Evolutionary conservation across 2,113 vertebrate genomes (phyloP), one percentile per base, ranked within the genome.

Genomic region (Gnathonemus echidnorhynchus): DNA sequence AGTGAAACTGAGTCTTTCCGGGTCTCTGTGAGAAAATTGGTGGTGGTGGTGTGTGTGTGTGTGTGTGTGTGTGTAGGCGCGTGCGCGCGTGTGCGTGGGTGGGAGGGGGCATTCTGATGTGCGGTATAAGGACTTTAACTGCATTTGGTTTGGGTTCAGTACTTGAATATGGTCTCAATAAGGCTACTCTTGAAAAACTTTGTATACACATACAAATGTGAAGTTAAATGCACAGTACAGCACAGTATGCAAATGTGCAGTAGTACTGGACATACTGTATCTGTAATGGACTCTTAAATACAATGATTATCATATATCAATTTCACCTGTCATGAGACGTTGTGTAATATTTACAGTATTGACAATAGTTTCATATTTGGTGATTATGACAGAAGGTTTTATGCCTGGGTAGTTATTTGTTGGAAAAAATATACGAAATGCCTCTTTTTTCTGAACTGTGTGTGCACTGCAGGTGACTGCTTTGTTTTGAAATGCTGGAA

Each of bases 1-100:
- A 95, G 94, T 94, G 95, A 95, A 96, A 95, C 93, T 91, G 77
- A 85, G 92, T 91, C 90, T 80, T 92, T 95, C 93, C 27, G 92
- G 93, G 95, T 95, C 93, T 96, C 95, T 96, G 94, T 95, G 95
- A 95, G 91, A 94, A 94, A 96, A 96, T 95, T 95, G 94, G 93
- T 94, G 95, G 93, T 95, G 94, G 92, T 94, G 95, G 93, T 95
- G 95, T 92, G 10, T 31, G 56, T 62, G 56, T 62, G 56, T 62
- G 24, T n/a, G 58, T 58, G 56, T 6, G 53, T 56, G 53, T 11
- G 53, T 21, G 95, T 95, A 94, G 9, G 35, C 35, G 35, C 35
- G 35, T 1, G 1, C 42, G 93, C 95, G 95, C 92, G 10, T 27
- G 2, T 95, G 95, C 95, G 93, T 93, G 95, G 3, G 27, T 0